Conservation (phyloP, 2,797 vertebrate species). For the Sphenopsis melanotis region DNA sequence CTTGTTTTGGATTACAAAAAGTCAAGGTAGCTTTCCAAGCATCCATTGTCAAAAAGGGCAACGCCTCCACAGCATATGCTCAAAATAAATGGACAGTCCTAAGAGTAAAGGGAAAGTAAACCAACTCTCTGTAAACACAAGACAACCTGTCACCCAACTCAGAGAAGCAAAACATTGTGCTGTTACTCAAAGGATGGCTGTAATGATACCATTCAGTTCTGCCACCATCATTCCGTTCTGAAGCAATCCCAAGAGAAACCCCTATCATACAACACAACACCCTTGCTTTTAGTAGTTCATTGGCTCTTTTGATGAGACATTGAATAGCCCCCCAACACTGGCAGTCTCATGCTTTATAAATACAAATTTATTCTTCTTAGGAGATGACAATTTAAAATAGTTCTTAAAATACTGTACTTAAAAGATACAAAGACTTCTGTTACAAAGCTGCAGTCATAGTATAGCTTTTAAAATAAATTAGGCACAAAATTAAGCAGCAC, state of each 20-base stretch:
- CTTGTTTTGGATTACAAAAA: background rate
- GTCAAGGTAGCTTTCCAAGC: background rate
- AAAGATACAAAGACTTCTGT: background rate
- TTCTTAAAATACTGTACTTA: background rate
- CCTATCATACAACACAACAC: background rate
- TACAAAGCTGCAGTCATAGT: background rate
- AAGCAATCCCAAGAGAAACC: background rate
- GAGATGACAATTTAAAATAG: background rate
- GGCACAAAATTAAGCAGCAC: background rate
- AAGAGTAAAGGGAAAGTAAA: background rate
- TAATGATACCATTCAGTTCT: background rate
- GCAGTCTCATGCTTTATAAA: background rate
- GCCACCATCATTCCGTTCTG: background rate
- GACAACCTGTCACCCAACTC: background rate
- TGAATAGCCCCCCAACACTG: background rate
- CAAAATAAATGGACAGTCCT: background rate
- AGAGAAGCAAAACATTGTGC: background rate
- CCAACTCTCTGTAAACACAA: background rate
- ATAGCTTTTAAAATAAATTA: background rate
- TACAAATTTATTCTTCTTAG: background rate
- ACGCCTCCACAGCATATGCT: background rate
- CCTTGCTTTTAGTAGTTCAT: background rate
- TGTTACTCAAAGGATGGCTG: background rate
- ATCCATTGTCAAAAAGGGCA: background rate
- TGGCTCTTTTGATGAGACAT: background rate